phyloP scores from a whole-genome alignment of 2,113 vertebrate genomes.

The Alligator mississippiensis region DNA sequence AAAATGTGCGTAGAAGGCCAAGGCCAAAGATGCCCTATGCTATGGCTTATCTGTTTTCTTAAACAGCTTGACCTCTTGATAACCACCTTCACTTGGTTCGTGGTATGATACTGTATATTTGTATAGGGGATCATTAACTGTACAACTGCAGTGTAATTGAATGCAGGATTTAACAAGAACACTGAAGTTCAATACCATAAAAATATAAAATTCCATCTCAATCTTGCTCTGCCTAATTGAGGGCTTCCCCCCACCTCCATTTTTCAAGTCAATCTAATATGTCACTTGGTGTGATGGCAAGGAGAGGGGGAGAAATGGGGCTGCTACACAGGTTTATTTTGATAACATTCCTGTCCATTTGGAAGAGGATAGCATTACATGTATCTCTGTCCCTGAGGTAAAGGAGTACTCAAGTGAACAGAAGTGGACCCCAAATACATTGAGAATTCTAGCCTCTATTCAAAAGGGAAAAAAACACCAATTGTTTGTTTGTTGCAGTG shows the following conservation, averaged over 20 bases:
- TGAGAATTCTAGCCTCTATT: conserved; percentile 4
- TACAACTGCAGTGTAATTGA: conserved; percentile 47
- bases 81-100: background rate
- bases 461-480: background rate
- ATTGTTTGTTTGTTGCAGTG: conserved; percentile 8
- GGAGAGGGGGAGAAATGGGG: background rate
- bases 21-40: background rate
- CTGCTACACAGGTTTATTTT: conserved; percentile 54
- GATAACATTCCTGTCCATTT: conserved; percentile 37
- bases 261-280: background rate
- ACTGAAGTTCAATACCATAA: conserved; percentile 29
- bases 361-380: conserved; percentile 55
- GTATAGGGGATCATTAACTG: conserved; percentile 35
- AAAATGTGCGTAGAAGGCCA: background rate
- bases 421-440: conserved; percentile 27
- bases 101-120: conserved; percentile 23
- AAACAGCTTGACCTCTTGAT: conserved; percentile 10
- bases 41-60: conserved; percentile 14
- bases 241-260: background rate
- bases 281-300: background rate
- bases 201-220: conserved; percentile 46
- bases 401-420: conserved; percentile 58
- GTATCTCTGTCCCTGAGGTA: conserved; percentile 36
- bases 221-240: conserved; percentile 19
- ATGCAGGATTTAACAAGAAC: conserved; percentile 50